Conservation (phyloP, 2,888 invertebrate species). For the Leucoma salicis region DNA sequence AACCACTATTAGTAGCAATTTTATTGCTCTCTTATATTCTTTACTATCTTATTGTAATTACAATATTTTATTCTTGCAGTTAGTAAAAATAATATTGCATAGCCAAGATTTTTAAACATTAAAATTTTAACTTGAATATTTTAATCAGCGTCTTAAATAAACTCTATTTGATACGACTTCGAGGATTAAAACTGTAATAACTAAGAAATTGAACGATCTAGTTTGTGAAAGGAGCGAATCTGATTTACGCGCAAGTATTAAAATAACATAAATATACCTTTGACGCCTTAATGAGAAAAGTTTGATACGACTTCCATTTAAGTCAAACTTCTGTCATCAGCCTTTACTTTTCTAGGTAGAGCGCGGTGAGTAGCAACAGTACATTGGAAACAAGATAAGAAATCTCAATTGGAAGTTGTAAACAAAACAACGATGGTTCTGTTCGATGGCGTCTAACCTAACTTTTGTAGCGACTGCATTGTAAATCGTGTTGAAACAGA, state of each 20-base stretch:
- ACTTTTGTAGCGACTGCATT: constrained; percentile 62
- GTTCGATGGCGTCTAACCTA: constrained; percentile 55
- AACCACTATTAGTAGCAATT: constrained; percentile 39
- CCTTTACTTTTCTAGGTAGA: constrained; percentile 64
- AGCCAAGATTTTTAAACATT: constrained; percentile 6
- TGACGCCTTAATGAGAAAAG: constrained; percentile 81
- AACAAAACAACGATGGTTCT: constrained; percentile 59
- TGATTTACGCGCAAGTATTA: constrained; percentile 66
- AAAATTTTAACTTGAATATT: constrained; percentile 11
- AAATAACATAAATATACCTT: constrained; percentile 79
- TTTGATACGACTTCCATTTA: constrained; percentile 77
- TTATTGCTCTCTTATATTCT: constrained; percentile 6
- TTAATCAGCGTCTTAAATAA: constrained; percentile 1
- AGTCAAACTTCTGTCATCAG: constrained; percentile 77
- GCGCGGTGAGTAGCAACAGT: constrained; percentile 42
- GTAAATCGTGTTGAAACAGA: constrained; percentile 63
- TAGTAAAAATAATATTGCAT: constrained; percentile 6
- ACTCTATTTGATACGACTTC: constrained; percentile 4
- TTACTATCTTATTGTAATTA: background rate
- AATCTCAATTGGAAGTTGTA: constrained; percentile 59
- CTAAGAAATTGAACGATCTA: constrained; percentile 20
- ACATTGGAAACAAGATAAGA: constrained; percentile 54
- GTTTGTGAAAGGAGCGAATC: constrained; percentile 41
- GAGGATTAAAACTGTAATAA: constrained; percentile 9
- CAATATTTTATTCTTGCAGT: background rate